phyloP scores from a whole-genome alignment of 1,140 invertebrate species.

The Antheraea mylitta region DNA sequence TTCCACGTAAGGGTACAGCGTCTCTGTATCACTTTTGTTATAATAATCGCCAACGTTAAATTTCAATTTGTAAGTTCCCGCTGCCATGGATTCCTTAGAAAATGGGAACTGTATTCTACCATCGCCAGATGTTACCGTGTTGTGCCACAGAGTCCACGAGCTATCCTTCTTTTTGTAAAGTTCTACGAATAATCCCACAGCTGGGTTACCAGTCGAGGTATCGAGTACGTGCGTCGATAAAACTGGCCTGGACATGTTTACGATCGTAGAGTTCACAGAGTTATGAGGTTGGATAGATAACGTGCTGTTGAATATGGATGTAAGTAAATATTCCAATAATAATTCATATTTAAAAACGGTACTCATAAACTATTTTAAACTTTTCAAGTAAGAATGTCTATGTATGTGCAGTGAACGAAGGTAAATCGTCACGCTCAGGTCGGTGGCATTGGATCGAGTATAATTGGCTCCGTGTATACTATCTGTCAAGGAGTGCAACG shows the following conservation, averaged over 20 bases:
- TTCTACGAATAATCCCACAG: constrained; percentile 80
- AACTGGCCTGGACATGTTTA: constrained; percentile 57
- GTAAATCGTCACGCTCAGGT: too few relatives aligned
- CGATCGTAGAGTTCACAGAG: not conserved
- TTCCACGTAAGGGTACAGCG: constrained; percentile 88
- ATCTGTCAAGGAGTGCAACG: too few relatives aligned
- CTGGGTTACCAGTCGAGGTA: constrained; percentile 82
- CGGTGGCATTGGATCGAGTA: too few relatives aligned
- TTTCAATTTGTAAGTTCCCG: constrained; percentile 86
- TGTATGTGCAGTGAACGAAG: too few relatives aligned
- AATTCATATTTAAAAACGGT: too few relatives aligned
- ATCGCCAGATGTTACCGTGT: constrained; percentile 82
- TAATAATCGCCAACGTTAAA: constrained; percentile 89
- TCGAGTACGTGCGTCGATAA: constrained; percentile 85
- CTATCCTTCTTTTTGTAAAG: constrained; percentile 83
- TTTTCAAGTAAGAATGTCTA: too few relatives aligned
- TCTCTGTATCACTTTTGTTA: constrained; percentile 79
- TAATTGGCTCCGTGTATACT: too few relatives aligned
- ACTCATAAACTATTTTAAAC: too few relatives aligned
- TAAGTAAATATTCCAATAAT: not conserved
- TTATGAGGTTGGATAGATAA: not conserved
- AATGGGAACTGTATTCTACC: constrained; percentile 85
- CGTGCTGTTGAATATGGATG: not conserved
- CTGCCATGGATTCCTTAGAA: constrained; percentile 79
- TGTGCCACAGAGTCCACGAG: constrained; percentile 82